Evolutionary conservation across 2,797 vertebrate species (phyloP).

Genomic region (Mormyrops attenuatus): DNA sequence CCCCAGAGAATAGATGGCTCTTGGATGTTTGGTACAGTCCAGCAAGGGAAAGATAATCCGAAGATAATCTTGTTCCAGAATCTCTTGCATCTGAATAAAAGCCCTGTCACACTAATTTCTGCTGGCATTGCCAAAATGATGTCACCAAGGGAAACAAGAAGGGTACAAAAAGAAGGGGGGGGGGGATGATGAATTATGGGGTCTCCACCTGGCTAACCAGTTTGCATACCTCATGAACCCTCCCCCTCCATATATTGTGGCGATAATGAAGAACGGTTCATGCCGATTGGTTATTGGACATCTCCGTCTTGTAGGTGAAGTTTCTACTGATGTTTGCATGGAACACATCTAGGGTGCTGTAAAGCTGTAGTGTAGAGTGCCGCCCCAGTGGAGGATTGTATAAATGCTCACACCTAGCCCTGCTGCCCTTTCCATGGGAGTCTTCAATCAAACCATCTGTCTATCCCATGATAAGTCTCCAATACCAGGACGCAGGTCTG

Average conservation of each 20-base stretch:
- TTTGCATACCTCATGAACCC: not conserved
- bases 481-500: not conserved
- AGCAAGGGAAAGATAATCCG: slow-evolving; percentile 11
- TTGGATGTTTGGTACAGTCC: not conserved
- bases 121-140: not conserved
- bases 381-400: not conserved
- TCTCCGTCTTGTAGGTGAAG: not conserved
- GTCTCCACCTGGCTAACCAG: not conserved
- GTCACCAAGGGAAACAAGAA: not conserved
- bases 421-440: not conserved
- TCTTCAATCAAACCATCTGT: not conserved
- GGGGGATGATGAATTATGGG: not conserved
- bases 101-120: not conserved
- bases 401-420: not conserved
- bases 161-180: slow-evolving; percentile 15
- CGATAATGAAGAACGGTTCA: not conserved
- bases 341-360: not conserved
- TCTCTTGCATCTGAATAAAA: not conserved
- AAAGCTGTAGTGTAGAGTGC: not conserved
- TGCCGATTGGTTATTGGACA: not conserved
- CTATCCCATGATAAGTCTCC: not conserved
- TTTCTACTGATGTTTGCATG: not conserved
- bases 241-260: not conserved
- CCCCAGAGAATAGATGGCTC: not conserved
- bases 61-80: slow-evolving; percentile 2